Evolutionary conservation across 2,888 invertebrate species (phyloP), one percentile per base, ranked within the genome.

Genomic region (Drosophila demipolita): DNA sequence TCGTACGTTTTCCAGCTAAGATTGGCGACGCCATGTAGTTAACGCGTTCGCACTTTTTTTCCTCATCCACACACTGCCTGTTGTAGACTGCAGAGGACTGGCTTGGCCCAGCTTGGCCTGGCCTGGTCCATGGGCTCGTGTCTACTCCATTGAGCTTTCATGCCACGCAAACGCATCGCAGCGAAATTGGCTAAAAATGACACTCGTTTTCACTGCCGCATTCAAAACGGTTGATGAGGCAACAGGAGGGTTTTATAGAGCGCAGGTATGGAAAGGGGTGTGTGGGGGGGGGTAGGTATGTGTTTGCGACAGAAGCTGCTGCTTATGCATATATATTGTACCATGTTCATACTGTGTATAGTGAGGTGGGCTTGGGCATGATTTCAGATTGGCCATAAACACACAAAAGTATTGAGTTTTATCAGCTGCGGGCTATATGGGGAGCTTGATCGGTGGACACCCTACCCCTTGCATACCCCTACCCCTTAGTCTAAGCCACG

Each of bases 1-100:
- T 85, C 84, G 89, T 85, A 85, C 84, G 87, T 89, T 87, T 89
- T 87, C 89, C 89, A 85, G 86, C 86, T 85, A 87, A 87, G 86
- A 87, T 89, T 89, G 88, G 88, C 89, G 86, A 87, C 86, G 86
- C 86, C 86, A 87, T 89, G 86, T 86, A 86, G 86, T 86, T 86
- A 86, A 89, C 86, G 86, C 89, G 87, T 89, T 85, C 86, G 86
- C 89, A 89, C 89, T 89, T 89, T 87, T 85, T 85, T 76, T 67
- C 60, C 35, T 35, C 17, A 57, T 66, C 48, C 64, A 20, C 67
- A 67, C 63, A 53, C 59, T 62, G 40, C 50, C 64, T 23, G 23
- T 23, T 23, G 23, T 23, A 23, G 23, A 23, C 23, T 23, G 64
- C 29, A 40, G 54, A 29, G 52, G 58, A 53, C 66, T 15, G 45